Evolutionary conservation across 2,797 vertebrate genomes (phyloP).

Genomic region (Alouatta caraya): DNA sequence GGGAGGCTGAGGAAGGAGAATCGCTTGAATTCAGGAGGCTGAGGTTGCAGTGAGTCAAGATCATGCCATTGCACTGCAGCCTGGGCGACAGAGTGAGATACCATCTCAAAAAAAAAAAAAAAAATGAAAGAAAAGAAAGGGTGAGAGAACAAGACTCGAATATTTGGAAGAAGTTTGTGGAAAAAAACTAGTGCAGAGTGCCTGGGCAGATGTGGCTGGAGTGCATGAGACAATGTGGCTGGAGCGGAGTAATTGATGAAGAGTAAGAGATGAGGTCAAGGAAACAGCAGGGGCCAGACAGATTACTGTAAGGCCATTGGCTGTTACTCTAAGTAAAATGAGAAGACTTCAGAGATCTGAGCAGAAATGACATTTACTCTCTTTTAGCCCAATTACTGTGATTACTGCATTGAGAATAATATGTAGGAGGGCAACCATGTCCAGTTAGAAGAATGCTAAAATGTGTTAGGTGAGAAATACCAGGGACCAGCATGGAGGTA

Average conservation of each 20-base stretch:
- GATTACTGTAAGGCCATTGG: not conserved
- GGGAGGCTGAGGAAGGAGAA: too few relatives aligned
- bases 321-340: not conserved
- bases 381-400: not conserved
- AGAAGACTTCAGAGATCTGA: not conserved
- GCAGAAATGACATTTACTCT: not conserved
- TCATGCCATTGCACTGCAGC: too few relatives aligned
- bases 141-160: not conserved
- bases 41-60: too few relatives aligned
- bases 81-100: too few relatives aligned
- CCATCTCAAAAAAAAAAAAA: too few relatives aligned
- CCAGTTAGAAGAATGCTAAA: not conserved
- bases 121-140: not conserved
- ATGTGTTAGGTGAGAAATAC: not conserved
- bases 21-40: too few relatives aligned
- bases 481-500: not conserved
- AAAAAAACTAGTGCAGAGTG: not conserved
- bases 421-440: fast-evolving
- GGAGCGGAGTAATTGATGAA: not conserved
- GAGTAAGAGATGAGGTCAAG: not conserved
- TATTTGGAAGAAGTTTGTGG: not conserved
- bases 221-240: not conserved
- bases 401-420: not conserved
- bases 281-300: too few relatives aligned
- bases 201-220: not conserved